Evolutionary conservation across 2,888 invertebrate genomes (phyloP), one percentile per base, ranked within the genome.

Genomic region (Thyatira batis): DNA sequence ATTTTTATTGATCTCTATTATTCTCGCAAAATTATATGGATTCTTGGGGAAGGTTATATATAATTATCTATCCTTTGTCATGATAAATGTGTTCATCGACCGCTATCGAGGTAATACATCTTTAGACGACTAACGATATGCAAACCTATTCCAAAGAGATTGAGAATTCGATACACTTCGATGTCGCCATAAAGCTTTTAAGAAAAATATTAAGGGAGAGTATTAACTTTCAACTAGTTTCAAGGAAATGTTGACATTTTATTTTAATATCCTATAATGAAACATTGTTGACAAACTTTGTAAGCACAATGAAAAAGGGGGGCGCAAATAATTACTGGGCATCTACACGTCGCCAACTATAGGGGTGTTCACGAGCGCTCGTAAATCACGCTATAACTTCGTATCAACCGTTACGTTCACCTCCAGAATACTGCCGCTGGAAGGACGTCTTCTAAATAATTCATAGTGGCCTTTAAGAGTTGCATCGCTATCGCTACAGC

Each of bases 41-140:
- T 17, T 17, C 17, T 17, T 2, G 33, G 33, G 11, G 13, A 5
- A 39, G 39, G 39, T 17, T n/a, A 8, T n/a, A 60, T 61, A 61
- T 61, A 62, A 65, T 63, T 58, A 67, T 58, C 60, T 61, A 51
- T 59, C 55, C 61, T 72, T 67, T 60, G 65, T 55, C 57, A 66
- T 69, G 72, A 67, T 72, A 74, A 73, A 73, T 73, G 60, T 64
- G 56, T 61, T 53, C 57, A 66, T 67, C 65, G 68, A 71, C 67
- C 57, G 54, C 23, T 20, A 51, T 44, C 27, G 45, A 20, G 25
- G 33, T 13, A 13, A 11, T 17, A 17, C 17, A 39, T 39, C 39
- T 39, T 39, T 39, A 17, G 39, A 13, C 39, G n/a, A 39, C 39
- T 17, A 5, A 13, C 13, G 33, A 33, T 33, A 39, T 8, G 39